Base-by-base conservation (phyloP, 2,888 invertebrate species). In the Eudemis profundana region DNA sequence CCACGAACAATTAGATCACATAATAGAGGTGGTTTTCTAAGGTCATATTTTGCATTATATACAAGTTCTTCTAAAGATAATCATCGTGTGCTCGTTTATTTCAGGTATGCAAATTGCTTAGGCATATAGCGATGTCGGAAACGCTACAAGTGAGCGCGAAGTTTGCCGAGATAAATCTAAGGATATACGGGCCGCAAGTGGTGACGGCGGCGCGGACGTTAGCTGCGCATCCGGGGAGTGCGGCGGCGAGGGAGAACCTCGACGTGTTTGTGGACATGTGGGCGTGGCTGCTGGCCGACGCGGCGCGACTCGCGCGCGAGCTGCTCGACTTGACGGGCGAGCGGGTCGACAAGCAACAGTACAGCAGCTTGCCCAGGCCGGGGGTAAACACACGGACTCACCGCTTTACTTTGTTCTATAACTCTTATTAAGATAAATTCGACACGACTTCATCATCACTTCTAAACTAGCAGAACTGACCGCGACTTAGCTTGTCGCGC, bases 1-100 rank as follows among this genome's bases (percentile, higher is more conserved):
- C 87, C 96, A 97, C 85, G 99, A 99, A 90, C 98, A 98, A 90
- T 96, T 98, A 84, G 99, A 99, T 91, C 99, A 99, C 89, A 96
- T 99, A 82, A 96, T 99, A 87, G 99, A 99, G 94, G 98, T 98
- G 81, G 77, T 78, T 78, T 64, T 68, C 50, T 60, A 62, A 51
- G 51, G 54, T 60, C 51, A 59, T 59, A 51, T 5, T 14, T 64
- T 10, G 33, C 33, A 36, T 57, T 57, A 57, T 50, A 14, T 33
- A 15, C 40, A 40, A 40, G 36, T 57, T 57, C 8, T 50, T 50
- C 64, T 56, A 54, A 46, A 61, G 53, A 23, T 63, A 47, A 56
- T 29, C 7, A 15, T 40, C 38, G 47, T 54, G 19, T 19, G 21
- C 42, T 29, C 47, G 47, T 36, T 56, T 56, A 23, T 69, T 68